phyloP scores from a whole-genome alignment of 2,888 invertebrate genomes.

The Caenorhabditis sp. region DNA sequence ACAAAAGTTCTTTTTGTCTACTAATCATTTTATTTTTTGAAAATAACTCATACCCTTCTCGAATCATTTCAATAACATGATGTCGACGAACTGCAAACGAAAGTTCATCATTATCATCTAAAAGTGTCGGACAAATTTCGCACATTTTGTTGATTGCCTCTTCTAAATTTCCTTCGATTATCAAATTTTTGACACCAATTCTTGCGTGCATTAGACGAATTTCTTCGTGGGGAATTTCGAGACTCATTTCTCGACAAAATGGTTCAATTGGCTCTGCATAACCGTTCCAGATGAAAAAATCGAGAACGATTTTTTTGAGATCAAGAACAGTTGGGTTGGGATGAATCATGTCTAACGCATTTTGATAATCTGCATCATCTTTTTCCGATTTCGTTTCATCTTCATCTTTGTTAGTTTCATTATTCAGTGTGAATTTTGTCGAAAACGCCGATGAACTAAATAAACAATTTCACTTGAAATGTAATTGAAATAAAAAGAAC shows the following conservation, averaged over 20 bases:
- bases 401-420: not conserved
- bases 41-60: not conserved
- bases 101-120: conserved; percentile 6
- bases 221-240: conserved; percentile 12
- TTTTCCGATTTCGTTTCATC: conserved; percentile 2
- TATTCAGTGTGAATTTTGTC: not conserved
- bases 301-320: conserved; percentile 11
- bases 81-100: conserved; percentile 7
- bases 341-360: not conserved
- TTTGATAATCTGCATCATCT: not conserved
- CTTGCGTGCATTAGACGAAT: conserved; percentile 19
- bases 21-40: not conserved
- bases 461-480: not conserved
- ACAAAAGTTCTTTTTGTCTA: not conserved
- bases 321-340: conserved; percentile 22
- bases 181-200: conserved; percentile 13
- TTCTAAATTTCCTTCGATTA: conserved; percentile 22
- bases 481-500: not conserved
- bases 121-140: conserved; percentile 6
- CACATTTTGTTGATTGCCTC: conserved; percentile 12
- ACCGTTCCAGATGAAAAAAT: conserved; percentile 29
- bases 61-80: conserved; percentile 33
- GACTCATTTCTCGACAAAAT: conserved; percentile 18
- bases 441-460: not conserved
- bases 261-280: conserved; percentile 11